phyloP scores from a whole-genome alignment of 2,888 invertebrate genomes.

The Lissonota sp. region DNA sequence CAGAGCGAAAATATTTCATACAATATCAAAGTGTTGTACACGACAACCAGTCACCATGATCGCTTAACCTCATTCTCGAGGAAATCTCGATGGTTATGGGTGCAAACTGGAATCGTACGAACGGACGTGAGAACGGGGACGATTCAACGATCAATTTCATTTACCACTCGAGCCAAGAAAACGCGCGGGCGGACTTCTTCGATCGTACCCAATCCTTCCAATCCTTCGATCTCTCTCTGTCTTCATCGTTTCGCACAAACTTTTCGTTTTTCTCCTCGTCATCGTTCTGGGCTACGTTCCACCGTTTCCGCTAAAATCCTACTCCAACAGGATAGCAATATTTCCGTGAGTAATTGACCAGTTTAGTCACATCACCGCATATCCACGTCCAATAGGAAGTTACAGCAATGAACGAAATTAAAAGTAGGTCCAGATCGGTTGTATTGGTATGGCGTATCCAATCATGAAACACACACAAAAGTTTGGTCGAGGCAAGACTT shows the following conservation, averaged over 20 bases:
- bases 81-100: slow-evolving; percentile 20
- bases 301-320: slow-evolving; percentile 2
- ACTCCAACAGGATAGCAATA: too few relatives aligned
- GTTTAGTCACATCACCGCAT: too few relatives aligned
- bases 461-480: too few relatives aligned
- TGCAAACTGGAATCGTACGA: slow-evolving; percentile 12
- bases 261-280: slow-evolving; percentile 15
- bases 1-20: slow-evolving; percentile 44
- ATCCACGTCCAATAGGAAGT: too few relatives aligned
- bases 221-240: slow-evolving; percentile 27
- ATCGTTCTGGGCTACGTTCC: slow-evolving; percentile 11
- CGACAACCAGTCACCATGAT: slow-evolving; percentile 32
- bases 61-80: slow-evolving; percentile 56
- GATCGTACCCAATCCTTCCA: slow-evolving; percentile 44
- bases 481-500: too few relatives aligned
- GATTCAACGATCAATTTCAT: slow-evolving; percentile 52
- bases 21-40: slow-evolving; percentile 25
- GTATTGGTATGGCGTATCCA: too few relatives aligned
- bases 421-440: too few relatives aligned
- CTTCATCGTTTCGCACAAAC: too few relatives aligned
- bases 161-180: slow-evolving; percentile 17
- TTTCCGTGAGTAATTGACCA: too few relatives aligned
- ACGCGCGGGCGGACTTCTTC: slow-evolving; percentile 19
- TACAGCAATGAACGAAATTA: too few relatives aligned
- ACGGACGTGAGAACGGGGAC: slow-evolving; percentile 57